Conservation (phyloP, 2,888 invertebrate genomes). For the Lasioglossum villosulum region DNA sequence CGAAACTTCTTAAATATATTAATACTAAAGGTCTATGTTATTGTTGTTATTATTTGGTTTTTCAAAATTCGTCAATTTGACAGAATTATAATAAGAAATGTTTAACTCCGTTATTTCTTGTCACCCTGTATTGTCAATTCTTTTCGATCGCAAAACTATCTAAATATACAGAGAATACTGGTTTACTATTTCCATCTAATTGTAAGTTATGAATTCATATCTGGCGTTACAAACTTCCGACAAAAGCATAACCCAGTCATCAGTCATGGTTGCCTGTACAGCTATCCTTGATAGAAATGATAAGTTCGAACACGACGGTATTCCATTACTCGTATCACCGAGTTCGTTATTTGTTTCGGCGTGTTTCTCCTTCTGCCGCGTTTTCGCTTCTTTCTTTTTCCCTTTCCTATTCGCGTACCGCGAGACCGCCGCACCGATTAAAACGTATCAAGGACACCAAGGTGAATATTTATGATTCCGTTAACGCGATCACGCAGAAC, state of each 20-base stretch:
- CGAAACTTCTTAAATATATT: too few species aligned
- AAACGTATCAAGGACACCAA: constrained; percentile 42
- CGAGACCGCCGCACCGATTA: constrained; percentile 30
- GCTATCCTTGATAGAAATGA: constrained; percentile 19
- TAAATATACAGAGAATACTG: neutral
- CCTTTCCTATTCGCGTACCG: neutral
- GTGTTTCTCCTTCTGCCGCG: neutral
- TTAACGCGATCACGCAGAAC: constrained; percentile 52
- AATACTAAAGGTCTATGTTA: too few species aligned
- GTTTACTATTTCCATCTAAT: neutral
- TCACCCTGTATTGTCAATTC: too few species aligned
- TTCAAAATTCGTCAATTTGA: too few species aligned
- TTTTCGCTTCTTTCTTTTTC: neutral
- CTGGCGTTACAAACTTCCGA: neutral
- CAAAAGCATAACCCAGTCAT: constrained; percentile 20
- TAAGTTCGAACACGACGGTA: constrained; percentile 22
- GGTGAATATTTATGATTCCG: constrained; percentile 62
- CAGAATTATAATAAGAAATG: too few species aligned
- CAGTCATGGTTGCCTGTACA: constrained; percentile 28
- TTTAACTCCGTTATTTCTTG: too few species aligned
- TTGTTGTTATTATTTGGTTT: too few species aligned
- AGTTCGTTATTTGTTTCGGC: constrained; percentile 23
- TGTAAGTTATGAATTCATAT: neutral
- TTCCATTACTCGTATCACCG: constrained; percentile 22
- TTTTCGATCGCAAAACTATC: too few species aligned